Evolutionary conservation across 2,888 invertebrate genomes (phyloP).

Genomic region (Xylota sylvarum): DNA sequence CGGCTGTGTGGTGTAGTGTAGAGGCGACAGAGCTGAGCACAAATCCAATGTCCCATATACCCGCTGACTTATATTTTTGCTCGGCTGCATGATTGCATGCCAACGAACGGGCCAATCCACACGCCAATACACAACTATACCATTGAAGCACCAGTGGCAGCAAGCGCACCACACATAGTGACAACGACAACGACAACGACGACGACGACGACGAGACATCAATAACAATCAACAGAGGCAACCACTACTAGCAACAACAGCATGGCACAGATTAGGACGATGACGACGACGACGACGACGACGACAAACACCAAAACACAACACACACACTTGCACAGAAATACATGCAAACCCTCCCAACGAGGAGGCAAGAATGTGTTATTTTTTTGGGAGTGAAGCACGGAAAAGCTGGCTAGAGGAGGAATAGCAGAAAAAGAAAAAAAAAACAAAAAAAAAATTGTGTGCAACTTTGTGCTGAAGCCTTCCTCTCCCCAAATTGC

Average conservation of each 20-base stretch:
- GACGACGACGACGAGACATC: conserved; percentile 70
- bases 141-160: conserved; percentile 36
- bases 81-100: conserved; percentile 77
- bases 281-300: conserved; percentile 63
- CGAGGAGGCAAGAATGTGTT: conserved; percentile 5
- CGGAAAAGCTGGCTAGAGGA: conserved; percentile 19
- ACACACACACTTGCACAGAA: conserved; percentile 31
- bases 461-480: conserved; percentile 24
- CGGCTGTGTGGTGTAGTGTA: conserved; percentile 40
- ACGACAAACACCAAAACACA: conserved; percentile 48
- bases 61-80: conserved; percentile 79
- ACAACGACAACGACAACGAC: conserved; percentile 42
- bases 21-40: conserved; percentile 47
- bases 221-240: conserved; percentile 74
- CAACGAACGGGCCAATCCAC: conserved; percentile 63
- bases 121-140: conserved; percentile 67
- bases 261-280: conserved; percentile 73
- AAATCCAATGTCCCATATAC: conserved; percentile 78
- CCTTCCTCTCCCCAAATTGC: conserved; percentile 27
- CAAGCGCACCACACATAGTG: conserved; percentile 52
- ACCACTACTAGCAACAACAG: conserved; percentile 48
- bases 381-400: conserved; percentile 29
- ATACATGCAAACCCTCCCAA: not conserved
- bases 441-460: conserved; percentile 6
- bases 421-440: conserved; percentile 13